A percentile compares a stretch with the other conserved stretches of the same genome.
Conservation (phyloP, 2,797 vertebrate genomes). For the Rhinoraja longicauda region DNA sequence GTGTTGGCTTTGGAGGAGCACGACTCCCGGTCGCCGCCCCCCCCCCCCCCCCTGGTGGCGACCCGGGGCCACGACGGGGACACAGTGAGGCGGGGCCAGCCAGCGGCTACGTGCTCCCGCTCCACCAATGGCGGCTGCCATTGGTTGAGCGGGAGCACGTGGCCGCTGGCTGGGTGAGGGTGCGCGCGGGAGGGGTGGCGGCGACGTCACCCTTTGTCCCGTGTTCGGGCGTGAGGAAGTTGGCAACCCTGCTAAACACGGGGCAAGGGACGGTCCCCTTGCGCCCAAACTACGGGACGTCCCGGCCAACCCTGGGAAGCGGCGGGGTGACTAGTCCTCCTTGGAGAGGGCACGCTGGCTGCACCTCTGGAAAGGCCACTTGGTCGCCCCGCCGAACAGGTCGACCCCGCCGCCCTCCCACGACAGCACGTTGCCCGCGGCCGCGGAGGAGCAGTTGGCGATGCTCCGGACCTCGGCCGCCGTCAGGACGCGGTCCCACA, state of each 20-base stretch:
- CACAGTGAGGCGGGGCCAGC: too few relatives aligned
- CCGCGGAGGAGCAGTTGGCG: conserved; percentile 60
- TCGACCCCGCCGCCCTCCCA: conserved; percentile 66
- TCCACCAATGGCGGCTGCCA: too few relatives aligned
- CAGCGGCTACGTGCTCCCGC: too few relatives aligned
- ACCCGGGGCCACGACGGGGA: background rate
- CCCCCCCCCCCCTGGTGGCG: background rate
- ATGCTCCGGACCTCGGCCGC: conserved; percentile 62
- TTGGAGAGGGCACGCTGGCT: background rate
- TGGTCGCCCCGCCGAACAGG: conserved; percentile 68
- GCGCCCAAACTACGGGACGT: too few relatives aligned
- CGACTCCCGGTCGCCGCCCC: background rate
- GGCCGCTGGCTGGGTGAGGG: too few relatives aligned
- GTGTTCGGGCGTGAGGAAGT: too few relatives aligned
- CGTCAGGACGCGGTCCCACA: conserved; percentile 72
- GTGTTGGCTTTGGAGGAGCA: background rate
- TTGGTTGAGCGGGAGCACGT: too few relatives aligned
- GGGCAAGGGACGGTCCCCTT: too few relatives aligned
- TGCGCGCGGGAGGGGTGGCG: too few relatives aligned
- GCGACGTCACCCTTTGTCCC: too few relatives aligned
- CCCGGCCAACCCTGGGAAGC: too few relatives aligned
- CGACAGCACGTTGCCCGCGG: conserved; percentile 62
- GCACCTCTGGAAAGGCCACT: conserved; percentile 59
- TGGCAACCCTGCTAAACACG: too few relatives aligned
- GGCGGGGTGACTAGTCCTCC: background rate